Percentiles rank a stretch among this genome's conserved stretches.
Conservation (phyloP, 2,113 vertebrate species). For the Abramis brama region DNA sequence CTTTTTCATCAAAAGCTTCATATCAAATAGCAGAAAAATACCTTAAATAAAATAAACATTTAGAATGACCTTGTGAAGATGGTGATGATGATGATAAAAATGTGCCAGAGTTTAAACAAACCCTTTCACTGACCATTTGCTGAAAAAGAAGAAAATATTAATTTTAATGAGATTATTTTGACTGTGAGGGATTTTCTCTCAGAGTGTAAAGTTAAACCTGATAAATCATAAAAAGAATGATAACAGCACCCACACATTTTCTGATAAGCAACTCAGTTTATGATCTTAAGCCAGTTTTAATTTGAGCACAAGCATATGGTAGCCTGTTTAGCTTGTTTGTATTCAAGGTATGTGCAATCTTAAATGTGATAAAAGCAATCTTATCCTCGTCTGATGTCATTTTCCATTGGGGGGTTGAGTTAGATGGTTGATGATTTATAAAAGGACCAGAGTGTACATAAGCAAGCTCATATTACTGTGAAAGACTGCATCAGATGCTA, state of each 20-base stretch:
- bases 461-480: slow-evolving; percentile 17
- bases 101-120: not conserved
- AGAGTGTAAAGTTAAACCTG: not conserved
- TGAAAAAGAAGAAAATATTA: not conserved
- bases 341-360: not conserved
- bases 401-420: not conserved
- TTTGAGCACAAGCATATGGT: not conserved
- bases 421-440: slow-evolving; percentile 12
- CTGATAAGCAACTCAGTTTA: not conserved
- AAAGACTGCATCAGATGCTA: slow-evolving; percentile 30
- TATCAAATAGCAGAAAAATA: not conserved
- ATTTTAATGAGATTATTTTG: not conserved
- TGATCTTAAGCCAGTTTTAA: not conserved
- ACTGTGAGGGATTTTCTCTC: not conserved
- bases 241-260: not conserved
- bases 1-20: too few relatives aligned
- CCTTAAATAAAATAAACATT: not conserved
- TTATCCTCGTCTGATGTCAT: not conserved
- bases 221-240: not conserved
- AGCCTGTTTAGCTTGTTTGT: not conserved
- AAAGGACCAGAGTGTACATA: slow-evolving; percentile 21
- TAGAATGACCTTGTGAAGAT: not conserved
- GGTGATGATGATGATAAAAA: not conserved
- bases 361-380: not conserved
- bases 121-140: not conserved